These are phyloP conservation scores for Cheilosia vulpina DNA, from an alignment of 2,888 invertebrate genomes.

Conservation along the genomic window DNA sequence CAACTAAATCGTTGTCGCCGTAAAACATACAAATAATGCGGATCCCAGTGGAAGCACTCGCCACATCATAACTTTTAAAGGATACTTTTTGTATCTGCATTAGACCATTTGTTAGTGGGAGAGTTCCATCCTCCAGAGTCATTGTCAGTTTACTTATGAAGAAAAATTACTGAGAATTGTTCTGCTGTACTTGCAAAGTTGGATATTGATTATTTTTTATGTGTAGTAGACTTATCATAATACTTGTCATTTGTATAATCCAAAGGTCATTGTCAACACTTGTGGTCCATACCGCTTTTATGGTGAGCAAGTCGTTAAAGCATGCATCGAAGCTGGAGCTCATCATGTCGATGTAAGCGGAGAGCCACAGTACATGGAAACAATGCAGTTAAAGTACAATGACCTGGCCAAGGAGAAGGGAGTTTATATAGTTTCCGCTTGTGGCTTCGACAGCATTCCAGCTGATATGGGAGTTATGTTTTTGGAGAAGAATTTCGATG, in stretches of 20 bases:
- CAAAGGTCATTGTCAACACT: constrained; percentile 89
- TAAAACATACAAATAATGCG: too few relatives aligned
- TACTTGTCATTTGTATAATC: background rate
- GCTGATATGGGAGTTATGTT: constrained; percentile 93
- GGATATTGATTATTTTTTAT: background rate
- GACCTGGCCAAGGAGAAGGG: constrained; percentile 89
- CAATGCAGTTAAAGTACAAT: constrained; percentile 92
- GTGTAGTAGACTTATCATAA: background rate
- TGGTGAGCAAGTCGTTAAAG: constrained; percentile 95
- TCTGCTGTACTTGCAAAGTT: background rate
- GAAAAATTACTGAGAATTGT: too few relatives aligned
- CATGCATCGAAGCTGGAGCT: constrained; percentile 91
- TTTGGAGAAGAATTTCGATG: constrained; percentile 90
- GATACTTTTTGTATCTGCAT: too few relatives aligned
- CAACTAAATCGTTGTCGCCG: too few relatives aligned
- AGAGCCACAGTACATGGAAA: constrained; percentile 95
- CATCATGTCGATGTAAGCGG: constrained; percentile 97
- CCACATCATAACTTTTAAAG: too few relatives aligned
- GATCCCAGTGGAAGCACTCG: too few relatives aligned
- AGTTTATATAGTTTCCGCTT: constrained; percentile 94
- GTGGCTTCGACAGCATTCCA: constrained; percentile 97
- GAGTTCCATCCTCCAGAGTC: too few relatives aligned
- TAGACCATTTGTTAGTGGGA: too few relatives aligned
- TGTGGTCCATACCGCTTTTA: constrained; percentile 95
- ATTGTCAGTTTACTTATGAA: too few relatives aligned